Evolutionary conservation across 2,797 vertebrate species (phyloP), one percentile per base, ranked within the genome.

Genomic region (Diglossa cyanea): DNA sequence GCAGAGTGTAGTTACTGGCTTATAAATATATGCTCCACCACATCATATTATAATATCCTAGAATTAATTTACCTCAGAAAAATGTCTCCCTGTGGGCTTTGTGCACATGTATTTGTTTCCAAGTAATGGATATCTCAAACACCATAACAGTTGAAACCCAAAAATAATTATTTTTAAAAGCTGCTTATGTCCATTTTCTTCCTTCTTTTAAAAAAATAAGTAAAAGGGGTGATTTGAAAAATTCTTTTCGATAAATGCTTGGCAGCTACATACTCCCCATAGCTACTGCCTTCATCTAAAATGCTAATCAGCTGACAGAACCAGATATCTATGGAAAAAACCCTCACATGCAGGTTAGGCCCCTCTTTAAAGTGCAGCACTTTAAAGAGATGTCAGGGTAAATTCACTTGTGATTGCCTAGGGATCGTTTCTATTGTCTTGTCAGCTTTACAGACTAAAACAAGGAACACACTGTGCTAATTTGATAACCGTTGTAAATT

Each of bases 61-160:
- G 78, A 76, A 90, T 57, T 94, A 42, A 94, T 85, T 81, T 79
- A 70, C 45, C 45, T 63, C 37, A 79, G 45, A 82, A 92, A 88
- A 95, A 82, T 74, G 48, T 70, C 45, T 62, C 70, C 86, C 76
- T 45, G 37, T 45, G 71, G 61, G 58, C 51, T 84, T 26, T 62
- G 12, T 70, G 71, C 39, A 45, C 48, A 66, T 13, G 14, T 42
- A 70, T 63, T 78, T 88, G 17, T 60, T 94, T 88, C 61, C 75
- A 85, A 63, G 60, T 79, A 88, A 86, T n/a, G 35, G 48, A 84
- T 63, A 26, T 57, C 51, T 82, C 77, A 50, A 78, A 63, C 40
- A 74, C 0, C 3, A 0, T 60, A 94, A n/a, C 7, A 80, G 26
- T 10, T 55, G 57, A 54, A 85, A 70, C 94, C 8, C 23, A 76